These are phyloP conservation scores for Bruchidius siliquastri DNA, from an alignment of 2,888 invertebrate species.

Conservation along the genomic window DNA sequence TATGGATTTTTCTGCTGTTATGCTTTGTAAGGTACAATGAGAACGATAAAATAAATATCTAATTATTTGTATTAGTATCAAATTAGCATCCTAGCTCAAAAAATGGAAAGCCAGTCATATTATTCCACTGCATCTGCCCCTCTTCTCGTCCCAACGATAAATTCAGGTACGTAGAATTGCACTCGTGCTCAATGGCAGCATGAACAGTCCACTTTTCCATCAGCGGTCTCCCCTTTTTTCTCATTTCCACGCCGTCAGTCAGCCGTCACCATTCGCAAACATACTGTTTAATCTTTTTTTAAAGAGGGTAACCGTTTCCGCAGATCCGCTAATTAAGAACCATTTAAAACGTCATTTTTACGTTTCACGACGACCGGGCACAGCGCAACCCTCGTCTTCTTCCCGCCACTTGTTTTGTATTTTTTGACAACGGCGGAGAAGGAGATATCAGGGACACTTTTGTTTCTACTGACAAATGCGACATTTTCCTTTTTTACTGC, in stretches of 20 bases:
- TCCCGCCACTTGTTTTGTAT: background rate
- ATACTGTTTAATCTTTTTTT: slow-evolving; percentile 49
- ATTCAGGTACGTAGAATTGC: background rate
- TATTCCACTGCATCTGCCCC: background rate
- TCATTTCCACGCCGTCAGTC: slow-evolving; percentile 34
- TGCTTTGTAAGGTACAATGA: too few relatives aligned
- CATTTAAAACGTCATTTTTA: slow-evolving; percentile 50
- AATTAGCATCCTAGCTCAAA: too few relatives aligned
- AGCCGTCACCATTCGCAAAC: slow-evolving; percentile 41
- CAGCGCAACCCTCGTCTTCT: slow-evolving; percentile 7
- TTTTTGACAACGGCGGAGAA: background rate
- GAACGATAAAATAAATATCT: too few relatives aligned
- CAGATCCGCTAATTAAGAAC: slow-evolving; percentile 45
- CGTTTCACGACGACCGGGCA: slow-evolving; percentile 28
- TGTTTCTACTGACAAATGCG: background rate
- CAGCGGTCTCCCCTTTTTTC: background rate
- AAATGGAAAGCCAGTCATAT: background rate
- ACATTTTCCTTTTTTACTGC: background rate
- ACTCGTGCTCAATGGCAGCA: background rate
- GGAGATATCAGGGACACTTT: background rate
- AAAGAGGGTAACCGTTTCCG: slow-evolving; percentile 47
- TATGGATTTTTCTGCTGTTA: too few relatives aligned
- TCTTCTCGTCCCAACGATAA: background rate
- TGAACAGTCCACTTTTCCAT: background rate
- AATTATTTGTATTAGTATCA: too few relatives aligned